Base-by-base conservation (phyloP, 2,797 vertebrate genomes). In the Schizopygopsis pylzovi region DNA sequence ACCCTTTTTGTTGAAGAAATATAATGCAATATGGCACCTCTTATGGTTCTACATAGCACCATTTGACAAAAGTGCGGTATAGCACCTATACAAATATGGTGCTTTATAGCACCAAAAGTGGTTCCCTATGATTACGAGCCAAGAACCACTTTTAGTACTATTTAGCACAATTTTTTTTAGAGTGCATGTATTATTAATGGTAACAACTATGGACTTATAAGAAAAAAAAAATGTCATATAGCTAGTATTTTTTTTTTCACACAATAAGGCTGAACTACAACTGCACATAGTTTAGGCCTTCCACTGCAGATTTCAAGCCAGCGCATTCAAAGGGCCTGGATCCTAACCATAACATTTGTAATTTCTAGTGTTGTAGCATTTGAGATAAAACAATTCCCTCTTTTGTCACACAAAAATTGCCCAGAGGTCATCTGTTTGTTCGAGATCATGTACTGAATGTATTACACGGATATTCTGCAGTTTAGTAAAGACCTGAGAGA, bases 381-480 rank as follows among this genome's bases (percentile, higher is more conserved):
- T 63, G 37, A 84, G 43, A 39, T 59, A 65, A 75, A 83, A 68
- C 59, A 68, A 77, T 77, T 63, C 59, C 41, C 18, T 63, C 41
- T 83, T 59, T 72, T 39, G 28, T 39, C 12, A 52, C 72, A 54
- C 47, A 39, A 41, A 25, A 61, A 76, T 79, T 47, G 16, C 43
- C 43, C 59, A 65, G 59, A 22, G 56, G 45, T 83, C 9, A 39
- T 83, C 43, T 9, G 56, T 52, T 41, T 65, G 37, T 63, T 9
- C 9, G 2, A 65, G 43, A 28, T 47, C 41, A 22, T 63, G 71
- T 45, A 11, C 56, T 25, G 13, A 76, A 76, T 52, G 9, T 52
- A 25, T 54, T 43, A 68, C 37, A 18, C 43, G 54, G 37, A 54
- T 84, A 39, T n/a, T 47, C 22, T 49, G 56, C 41, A 76, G 33